Percentiles rank a stretch among this genome's conserved stretches.
phyloP scores from a whole-genome alignment of 1,140 invertebrate species.

The Asobara japonica region DNA sequence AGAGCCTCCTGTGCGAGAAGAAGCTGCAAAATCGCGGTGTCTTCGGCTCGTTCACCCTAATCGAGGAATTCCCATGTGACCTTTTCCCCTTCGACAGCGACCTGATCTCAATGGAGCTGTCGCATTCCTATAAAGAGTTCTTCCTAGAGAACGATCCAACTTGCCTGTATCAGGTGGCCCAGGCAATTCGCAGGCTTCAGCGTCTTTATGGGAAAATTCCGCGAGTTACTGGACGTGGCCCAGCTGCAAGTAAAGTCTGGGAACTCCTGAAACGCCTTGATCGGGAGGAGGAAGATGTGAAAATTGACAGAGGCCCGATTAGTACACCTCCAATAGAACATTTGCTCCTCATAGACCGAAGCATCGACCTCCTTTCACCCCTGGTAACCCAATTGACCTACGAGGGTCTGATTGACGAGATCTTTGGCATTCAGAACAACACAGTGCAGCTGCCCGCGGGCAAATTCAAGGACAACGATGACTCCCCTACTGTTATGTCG shows the following conservation, averaged over 20 bases:
- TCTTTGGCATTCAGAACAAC: conserved; percentile 79
- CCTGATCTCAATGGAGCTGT: conserved; percentile 91
- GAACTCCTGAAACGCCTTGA: conserved; percentile 85
- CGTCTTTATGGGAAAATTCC: conserved; percentile 89
- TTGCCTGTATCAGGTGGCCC: conserved; percentile 87
- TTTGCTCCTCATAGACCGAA: conserved; percentile 87
- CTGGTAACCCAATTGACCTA: conserved; percentile 96
- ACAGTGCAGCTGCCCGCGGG: conserved; percentile 86
- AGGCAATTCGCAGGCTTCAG: conserved; percentile 87
- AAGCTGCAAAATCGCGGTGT: conserved; percentile 85
- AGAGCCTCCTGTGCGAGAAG: conserved; percentile 87
- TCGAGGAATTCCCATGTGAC: conserved; percentile 88
- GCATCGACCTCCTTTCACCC: conserved; percentile 91
- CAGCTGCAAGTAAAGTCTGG: conserved; percentile 87
- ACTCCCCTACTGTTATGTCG: conserved; percentile 71
- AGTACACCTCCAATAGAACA: conserved; percentile 77
- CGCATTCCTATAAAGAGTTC: conserved; percentile 82
- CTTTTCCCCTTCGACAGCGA: conserved; percentile 94
- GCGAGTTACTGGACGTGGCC: conserved; percentile 90
- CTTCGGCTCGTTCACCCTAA: conserved; percentile 77
- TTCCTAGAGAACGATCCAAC: conserved; percentile 89
- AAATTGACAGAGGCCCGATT: conserved; percentile 55
- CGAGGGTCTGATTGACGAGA: conserved; percentile 95
- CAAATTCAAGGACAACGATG: conserved; percentile 79
- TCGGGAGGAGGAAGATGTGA: conserved; percentile 72